These are phyloP conservation scores for Ormyrus nitidulus DNA, from an alignment of 2,888 invertebrate genomes.

Conservation along the genomic window DNA sequence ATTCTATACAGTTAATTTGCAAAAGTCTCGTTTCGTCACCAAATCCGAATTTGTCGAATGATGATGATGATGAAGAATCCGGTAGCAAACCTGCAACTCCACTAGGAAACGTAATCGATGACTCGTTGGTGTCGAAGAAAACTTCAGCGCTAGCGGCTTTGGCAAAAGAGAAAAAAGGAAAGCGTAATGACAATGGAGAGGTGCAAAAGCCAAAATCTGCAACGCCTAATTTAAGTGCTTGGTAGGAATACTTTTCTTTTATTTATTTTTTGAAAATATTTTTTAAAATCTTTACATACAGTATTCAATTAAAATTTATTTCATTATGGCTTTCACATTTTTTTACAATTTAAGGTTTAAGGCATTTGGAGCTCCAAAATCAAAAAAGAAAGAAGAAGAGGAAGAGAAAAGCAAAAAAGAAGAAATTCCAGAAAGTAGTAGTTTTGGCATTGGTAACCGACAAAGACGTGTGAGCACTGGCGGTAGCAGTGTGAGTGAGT, in stretches of 20 bases:
- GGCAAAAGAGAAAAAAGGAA: constrained; percentile 63
- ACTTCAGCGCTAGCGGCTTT: constrained; percentile 60
- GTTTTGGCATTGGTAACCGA: constrained; percentile 67
- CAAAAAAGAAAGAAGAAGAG: constrained; percentile 80
- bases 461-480: constrained; percentile 75
- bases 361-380: constrained; percentile 92
- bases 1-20: constrained; percentile 72
- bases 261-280: neutral
- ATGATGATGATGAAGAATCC: constrained; percentile 74
- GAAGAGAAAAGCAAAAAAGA: constrained; percentile 71
- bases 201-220: constrained; percentile 80
- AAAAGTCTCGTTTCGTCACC: constrained; percentile 72
- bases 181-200: constrained; percentile 63
- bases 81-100: constrained; percentile 60
- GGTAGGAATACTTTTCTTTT: constrained; percentile 74
- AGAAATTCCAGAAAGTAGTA: constrained; percentile 72
- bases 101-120: constrained; percentile 62
- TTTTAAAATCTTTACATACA: neutral
- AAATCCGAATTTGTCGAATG: constrained; percentile 71
- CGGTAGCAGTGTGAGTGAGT: constrained; percentile 71
- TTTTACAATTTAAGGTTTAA: constrained; percentile 78
- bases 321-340: neutral
- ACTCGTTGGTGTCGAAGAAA: constrained; percentile 64
- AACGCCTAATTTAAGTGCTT: constrained; percentile 91
- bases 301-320: neutral